Percentiles rank a stretch among this genome's conserved stretches.
Evolutionary conservation across 1,140 invertebrate species (phyloP).

Genomic region (Cyclina sinensis): DNA sequence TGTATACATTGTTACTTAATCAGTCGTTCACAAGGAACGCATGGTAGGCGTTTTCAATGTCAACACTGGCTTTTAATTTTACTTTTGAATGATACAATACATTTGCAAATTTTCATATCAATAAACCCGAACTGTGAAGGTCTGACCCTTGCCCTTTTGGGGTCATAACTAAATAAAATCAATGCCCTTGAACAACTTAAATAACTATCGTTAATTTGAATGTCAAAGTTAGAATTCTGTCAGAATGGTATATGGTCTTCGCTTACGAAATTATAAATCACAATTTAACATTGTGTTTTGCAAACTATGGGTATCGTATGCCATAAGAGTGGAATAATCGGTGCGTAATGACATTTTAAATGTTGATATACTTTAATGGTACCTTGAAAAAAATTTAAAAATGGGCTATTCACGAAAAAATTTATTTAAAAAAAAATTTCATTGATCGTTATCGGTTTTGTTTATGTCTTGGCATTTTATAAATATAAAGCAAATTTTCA

Average conservation of each 20-base stretch:
- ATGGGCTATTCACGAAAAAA: no score
- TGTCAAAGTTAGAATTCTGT: slow-evolving; percentile 11
- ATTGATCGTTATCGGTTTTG: no score
- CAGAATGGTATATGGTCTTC: background rate
- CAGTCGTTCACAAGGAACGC: background rate
- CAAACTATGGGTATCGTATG: background rate
- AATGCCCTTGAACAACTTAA: background rate
- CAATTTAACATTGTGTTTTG: background rate
- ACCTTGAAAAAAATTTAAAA: no score
- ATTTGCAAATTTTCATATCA: slow-evolving; percentile 15
- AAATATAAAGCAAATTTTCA: no score
- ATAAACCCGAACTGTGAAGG: background rate
- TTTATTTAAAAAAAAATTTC: no score
- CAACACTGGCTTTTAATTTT: background rate
- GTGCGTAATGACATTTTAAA: slow-evolving; percentile 10
- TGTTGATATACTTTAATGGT: background rate
- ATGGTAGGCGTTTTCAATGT: background rate
- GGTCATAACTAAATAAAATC: background rate
- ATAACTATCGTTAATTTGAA: background rate
- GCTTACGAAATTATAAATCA: background rate
- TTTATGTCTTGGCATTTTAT: no score
- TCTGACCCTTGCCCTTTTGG: background rate
- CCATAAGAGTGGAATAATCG: background rate
- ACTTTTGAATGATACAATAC: background rate
- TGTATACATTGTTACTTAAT: background rate